Conservation (phyloP, 2,888 invertebrate genomes). For the Pyrrhia umbra region DNA sequence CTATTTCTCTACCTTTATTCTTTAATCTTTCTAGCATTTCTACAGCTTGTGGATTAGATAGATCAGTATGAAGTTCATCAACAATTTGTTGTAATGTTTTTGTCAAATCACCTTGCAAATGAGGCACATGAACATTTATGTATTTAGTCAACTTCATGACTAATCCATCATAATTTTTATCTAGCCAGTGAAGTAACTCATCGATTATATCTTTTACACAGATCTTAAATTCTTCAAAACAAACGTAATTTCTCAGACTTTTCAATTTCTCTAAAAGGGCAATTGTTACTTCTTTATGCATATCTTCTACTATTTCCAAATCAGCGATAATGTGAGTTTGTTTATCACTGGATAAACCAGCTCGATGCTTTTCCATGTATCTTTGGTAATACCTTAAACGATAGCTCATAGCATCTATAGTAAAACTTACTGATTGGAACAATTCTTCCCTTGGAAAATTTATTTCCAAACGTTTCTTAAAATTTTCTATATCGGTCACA, state of each 20-base stretch:
- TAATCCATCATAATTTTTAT: slow-evolving; percentile 80
- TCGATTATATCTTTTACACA: slow-evolving; percentile 70
- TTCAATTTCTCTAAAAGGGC: slow-evolving; percentile 75
- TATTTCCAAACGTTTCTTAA: slow-evolving; percentile 66
- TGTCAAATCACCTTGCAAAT: slow-evolving; percentile 74
- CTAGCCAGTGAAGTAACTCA: slow-evolving; percentile 81
- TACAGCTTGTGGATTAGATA: slow-evolving; percentile 64
- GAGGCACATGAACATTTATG: slow-evolving; percentile 72
- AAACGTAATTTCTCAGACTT: slow-evolving; percentile 72
- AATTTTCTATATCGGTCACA: slow-evolving; percentile 79
- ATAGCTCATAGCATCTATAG: slow-evolving; percentile 77
- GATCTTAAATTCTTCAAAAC: slow-evolving; percentile 72
- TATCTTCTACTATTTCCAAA: slow-evolving; percentile 84
- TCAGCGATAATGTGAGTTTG: slow-evolving; percentile 76
- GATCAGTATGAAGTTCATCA: slow-evolving; percentile 71
- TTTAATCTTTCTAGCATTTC: slow-evolving; percentile 75
- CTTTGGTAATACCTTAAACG: slow-evolving; percentile 79
- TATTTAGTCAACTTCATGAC: slow-evolving; percentile 75
- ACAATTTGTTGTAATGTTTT: slow-evolving; percentile 83
- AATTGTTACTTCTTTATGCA: slow-evolving; percentile 78
- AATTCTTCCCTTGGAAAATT: slow-evolving; percentile 74
- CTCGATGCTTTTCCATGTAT: slow-evolving; percentile 75
- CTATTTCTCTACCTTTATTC: slow-evolving; percentile 73
- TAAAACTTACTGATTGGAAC: slow-evolving; percentile 76
- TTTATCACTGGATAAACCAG: slow-evolving; percentile 68